Evolutionary conservation across 1,140 invertebrate genomes (phyloP), one percentile per base, ranked within the genome.

Genomic region (Lanistes nyassanus): DNA sequence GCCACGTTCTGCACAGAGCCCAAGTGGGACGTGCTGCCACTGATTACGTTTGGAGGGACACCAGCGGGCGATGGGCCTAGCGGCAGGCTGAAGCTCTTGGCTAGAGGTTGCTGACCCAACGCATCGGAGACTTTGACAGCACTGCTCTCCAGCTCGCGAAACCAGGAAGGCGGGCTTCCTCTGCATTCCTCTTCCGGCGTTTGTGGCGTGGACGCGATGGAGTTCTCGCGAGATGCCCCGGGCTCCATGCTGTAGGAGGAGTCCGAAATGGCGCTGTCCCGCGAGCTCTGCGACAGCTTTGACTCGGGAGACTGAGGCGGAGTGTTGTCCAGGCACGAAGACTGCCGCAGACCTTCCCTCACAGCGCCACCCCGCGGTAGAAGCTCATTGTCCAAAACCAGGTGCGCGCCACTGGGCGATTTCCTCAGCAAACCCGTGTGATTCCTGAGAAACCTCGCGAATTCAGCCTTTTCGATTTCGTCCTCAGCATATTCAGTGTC

Each of bases 351-450:
- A 39, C 36, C 11, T 34, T 37, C 7, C 73, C 71, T 39, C 47
- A 16, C 29, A 6, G 19, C 47, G 9, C 16, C 21, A n/a, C n/a
- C 55, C 55, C 13, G 5, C 21, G 73, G 66, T 6, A 75, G 23
- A 51, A 36, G 67, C 47, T 82, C 79, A 42, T 84, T 79, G 51
- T 84, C 80, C 39, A 85, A 77, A 74, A 80, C 85, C 53, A 86
- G 78, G 72, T 87, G 82, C 77, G 82, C 76, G 74, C 86, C 86
- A 80, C 83, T 85, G 60, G 80, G 75, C 64, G 85, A 83, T 75
- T 85, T 84, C 11, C 80, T 58, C 67, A 87, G 58, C 58, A 79
- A 76, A 51, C 79, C 76, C 65, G 65, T 76, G 42, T 29, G 71
- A 66, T 21, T 39, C 42, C 71, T 55, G 64, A 74, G 19, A 26